Evolutionary conservation across 2,113 vertebrate genomes (phyloP).

Genomic region (Sinocyclocheilus maitianheensis): DNA sequence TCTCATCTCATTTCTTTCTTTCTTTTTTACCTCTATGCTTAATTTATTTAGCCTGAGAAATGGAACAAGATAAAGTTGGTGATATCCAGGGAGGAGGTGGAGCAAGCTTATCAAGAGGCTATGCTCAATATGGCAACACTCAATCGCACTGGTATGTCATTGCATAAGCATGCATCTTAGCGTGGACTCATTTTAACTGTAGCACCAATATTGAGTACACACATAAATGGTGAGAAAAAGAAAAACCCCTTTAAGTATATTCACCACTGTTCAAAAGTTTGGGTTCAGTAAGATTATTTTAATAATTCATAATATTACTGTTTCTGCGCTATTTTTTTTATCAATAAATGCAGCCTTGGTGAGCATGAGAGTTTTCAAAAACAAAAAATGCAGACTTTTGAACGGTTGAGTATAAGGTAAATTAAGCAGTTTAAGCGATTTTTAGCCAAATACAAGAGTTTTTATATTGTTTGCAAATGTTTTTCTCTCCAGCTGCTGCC

Average conservation of each 20-base stretch:
- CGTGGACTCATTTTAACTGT: background rate
- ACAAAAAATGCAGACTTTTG: background rate
- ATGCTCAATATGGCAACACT: constrained; percentile 94
- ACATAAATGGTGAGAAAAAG: background rate
- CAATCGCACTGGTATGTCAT: constrained; percentile 81
- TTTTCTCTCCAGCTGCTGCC: constrained; percentile 73
- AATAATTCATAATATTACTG: too few species aligned
- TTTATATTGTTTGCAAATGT: background rate
- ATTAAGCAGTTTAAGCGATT: background rate
- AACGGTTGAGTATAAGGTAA: background rate
- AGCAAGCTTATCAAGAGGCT: constrained; percentile 90
- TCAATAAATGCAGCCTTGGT: too few species aligned
- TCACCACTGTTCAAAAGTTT: too few species aligned
- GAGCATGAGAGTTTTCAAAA: background rate
- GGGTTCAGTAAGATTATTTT: too few species aligned
- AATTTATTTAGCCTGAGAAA: constrained; percentile 76
- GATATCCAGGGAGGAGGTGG: constrained; percentile 87
- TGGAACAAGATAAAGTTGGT: constrained; percentile 93
- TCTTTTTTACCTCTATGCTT: background rate
- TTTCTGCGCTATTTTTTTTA: too few species aligned
- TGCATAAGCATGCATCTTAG: background rate
- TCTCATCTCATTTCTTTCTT: background rate
- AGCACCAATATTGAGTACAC: background rate
- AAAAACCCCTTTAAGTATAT: too few species aligned
- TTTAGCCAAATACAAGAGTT: background rate